Base-by-base conservation (phyloP, 1,140 invertebrate genomes). In the Triops longicaudatus region DNA sequence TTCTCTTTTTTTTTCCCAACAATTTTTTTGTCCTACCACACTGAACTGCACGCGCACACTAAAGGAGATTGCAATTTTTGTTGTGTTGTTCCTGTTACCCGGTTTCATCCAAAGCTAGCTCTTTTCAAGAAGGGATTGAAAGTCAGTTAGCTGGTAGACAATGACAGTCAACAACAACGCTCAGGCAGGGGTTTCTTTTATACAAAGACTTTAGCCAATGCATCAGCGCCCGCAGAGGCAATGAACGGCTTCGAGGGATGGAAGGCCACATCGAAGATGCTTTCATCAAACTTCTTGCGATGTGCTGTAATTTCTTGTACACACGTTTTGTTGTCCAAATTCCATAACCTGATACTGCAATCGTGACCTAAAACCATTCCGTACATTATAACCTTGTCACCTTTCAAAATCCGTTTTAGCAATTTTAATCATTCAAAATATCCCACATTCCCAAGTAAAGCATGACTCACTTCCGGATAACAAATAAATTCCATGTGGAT, bases 251-350 rank as follows among this genome's bases (percentile, higher is more conserved):
- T 94, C 80, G 95, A 92, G 81, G 98, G 96, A 89, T 99, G 98
- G 89, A 99, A 99, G 82, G 97, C 97, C 78, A 99, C 98, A 85
- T 98, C 96, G 83, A 98, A 91, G 86, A 99, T 99, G 83, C 96
- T 95, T 87, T 99, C 97, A 85, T 99, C 97, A 87, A 98, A 98
- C 87, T 99, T 99, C 86, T 99, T 99, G 79, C 97, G 90, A 87
- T 99, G 98, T 79, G 97, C 96, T 71, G 98, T 98, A 82, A 99
- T 99, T 86, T 99, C 98, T 87, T 99, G 97, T 80, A 99, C 94
- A 88, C 97, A 98, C 76, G 95, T 97, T 86, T 97, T 97, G 86
- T 94, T 98, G 86, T 99, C 97, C 85, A 99, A 91, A 88, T 98
- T 97, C 98, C 98, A 99, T 82, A 99, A 89, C 84, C 98, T 90